A percentile compares a stretch with the other conserved stretches of the same genome.
Conservation (phyloP, 35 echinoderm and acorn worm genomes). For the Antedon bifida region DNA sequence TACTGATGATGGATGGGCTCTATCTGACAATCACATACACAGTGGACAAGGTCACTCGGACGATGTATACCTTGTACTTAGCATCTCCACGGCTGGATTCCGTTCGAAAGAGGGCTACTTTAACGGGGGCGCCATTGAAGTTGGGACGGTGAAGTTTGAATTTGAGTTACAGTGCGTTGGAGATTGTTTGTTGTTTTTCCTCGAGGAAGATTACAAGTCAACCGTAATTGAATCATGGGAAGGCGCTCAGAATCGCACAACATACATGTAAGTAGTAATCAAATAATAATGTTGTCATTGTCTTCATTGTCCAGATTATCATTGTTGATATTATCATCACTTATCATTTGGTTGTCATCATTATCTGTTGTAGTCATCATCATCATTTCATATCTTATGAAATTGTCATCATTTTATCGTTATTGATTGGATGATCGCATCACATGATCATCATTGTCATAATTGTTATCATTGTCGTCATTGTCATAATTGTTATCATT, state of each 20-base stretch:
- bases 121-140: conserved; percentile 45
- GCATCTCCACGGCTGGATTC: conserved; percentile 37
- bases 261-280: conserved; percentile 31
- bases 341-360: too few relatives aligned
- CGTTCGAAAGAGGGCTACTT: conserved; percentile 34
- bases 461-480: too few relatives aligned
- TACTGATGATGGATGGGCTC: conserved; percentile 45
- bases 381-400: too few relatives aligned
- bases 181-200: conserved; percentile 71
- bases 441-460: too few relatives aligned
- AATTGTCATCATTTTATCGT: too few relatives aligned
- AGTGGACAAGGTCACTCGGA: conserved; percentile 64
- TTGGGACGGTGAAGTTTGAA: conserved; percentile 53
- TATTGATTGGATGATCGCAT: too few relatives aligned
- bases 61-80: conserved; percentile 75
- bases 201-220: conserved; percentile 30
- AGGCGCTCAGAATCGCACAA: conserved; percentile 20
- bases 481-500: too few relatives aligned
- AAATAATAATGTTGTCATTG: too few relatives aligned
- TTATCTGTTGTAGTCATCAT: too few relatives aligned
- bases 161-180: conserved; percentile 59
- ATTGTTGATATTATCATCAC: too few relatives aligned
- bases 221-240: conserved; percentile 54
- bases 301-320: too few relatives aligned
- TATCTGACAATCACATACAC: conserved; percentile 56